Evolutionary conservation across 1,140 invertebrate genomes (phyloP).

Genomic region (Archivesica marissinica): DNA sequence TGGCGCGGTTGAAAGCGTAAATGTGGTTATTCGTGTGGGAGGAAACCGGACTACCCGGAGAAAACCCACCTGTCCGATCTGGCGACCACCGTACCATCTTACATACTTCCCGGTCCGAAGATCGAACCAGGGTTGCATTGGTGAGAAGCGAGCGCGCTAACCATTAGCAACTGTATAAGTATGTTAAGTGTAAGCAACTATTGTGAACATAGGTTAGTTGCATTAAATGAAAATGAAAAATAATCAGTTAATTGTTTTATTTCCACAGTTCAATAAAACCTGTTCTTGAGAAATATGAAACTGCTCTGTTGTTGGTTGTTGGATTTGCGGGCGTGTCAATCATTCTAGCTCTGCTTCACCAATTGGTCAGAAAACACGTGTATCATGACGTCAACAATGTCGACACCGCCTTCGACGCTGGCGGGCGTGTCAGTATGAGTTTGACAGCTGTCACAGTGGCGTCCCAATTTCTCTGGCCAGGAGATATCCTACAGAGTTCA

Average conservation of each 20-base stretch:
- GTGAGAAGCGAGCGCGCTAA: neutral
- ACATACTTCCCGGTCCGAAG: neutral
- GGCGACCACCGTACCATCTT: neutral
- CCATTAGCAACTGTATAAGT: no score
- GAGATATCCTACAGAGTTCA: slow-evolving; percentile 75
- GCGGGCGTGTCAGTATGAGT: slow-evolving; percentile 77
- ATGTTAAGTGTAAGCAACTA: no score
- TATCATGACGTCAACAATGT: slow-evolving; percentile 78
- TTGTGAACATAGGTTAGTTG: neutral
- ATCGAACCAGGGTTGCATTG: neutral
- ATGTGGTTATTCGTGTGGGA: no score
- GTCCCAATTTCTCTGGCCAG: slow-evolving; percentile 76
- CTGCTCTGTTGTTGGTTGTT: slow-evolving; percentile 72
- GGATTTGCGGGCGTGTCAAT: slow-evolving; percentile 79
- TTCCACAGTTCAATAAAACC: slow-evolving; percentile 38
- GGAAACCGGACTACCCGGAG: no score
- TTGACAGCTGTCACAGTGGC: slow-evolving; percentile 77
- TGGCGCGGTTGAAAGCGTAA: no score
- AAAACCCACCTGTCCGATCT: no score
- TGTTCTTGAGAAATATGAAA: slow-evolving; percentile 70
- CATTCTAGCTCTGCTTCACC: slow-evolving; percentile 76
- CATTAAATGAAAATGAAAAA: neutral
- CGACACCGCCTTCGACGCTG: slow-evolving; percentile 83
- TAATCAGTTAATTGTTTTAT: neutral
- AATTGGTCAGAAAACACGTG: slow-evolving; percentile 75